Base-by-base conservation (phyloP, 1,140 invertebrate genomes). In the Drosophila triauraria region DNA sequence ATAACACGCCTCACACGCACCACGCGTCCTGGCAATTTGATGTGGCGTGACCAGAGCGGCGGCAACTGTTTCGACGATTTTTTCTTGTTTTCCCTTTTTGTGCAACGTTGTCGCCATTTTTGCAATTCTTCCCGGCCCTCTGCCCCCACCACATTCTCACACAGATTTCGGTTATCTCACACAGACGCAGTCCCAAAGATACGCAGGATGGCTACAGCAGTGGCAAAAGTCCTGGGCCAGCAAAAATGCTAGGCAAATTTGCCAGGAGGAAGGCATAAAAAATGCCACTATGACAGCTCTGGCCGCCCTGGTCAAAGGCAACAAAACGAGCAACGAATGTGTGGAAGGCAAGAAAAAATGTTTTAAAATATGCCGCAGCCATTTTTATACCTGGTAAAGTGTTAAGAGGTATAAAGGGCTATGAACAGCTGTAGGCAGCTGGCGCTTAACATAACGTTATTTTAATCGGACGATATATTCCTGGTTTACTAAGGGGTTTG, bases 1-100 rank as follows among this genome's bases (percentile, higher is more conserved):
- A 84, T 83, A 84, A 83, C 81, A 84, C 65, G 82, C 77, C 69
- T 59, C 69, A 51, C 60, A 74, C 60, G 60, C 74, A 76, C 63
- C 82, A 84, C 81, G 81, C 82, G 81, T 84, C 46, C 61, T 63
- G 72, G 82, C 82, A 85, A 85, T 85, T 85, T 85, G 82, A 85
- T 70, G 69, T 69, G 82, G 64, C 82, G 75, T 85, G 82, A 85
- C 82, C 82, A 78, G 69, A 78, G 65, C 64, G 74, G 48, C 46
- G 25, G 46, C 57, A 75, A 54, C 60, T 48, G 60, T 44, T 67
- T 43, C 62, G 25, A 62, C 40, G 48, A 67, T 51, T 76, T 79
- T 59, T 72, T 43, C 43, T 58, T 25, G 25, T 67, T 51, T 38
- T 32, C 35, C 40, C 20, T 40, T 46, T 70, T 53, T 70, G 17